Base-by-base conservation (phyloP, 2,797 vertebrate species). In the Propithecus perrieri region DNA sequence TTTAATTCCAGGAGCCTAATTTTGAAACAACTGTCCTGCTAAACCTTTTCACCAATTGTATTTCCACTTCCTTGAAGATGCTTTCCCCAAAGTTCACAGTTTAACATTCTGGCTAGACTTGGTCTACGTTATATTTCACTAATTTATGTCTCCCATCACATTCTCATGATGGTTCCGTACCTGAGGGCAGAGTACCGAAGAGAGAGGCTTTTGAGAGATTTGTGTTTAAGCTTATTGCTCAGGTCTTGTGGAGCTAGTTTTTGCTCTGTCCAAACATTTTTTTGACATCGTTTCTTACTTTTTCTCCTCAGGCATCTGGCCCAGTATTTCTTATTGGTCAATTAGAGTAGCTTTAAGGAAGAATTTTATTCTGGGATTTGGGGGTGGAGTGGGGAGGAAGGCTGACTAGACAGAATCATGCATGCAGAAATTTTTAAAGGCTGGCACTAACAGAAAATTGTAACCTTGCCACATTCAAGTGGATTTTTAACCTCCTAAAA, bases 401-500 rank as follows among this genome's bases (percentile, higher is more conserved):
- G 13, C 35, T 80, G n/a, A 71, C 41, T 65, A 86, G 90, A 88
- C 12, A 85, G 43, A 81, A 89, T 65, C 38, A 41, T 30, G 22
- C 22, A 71, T 57, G 35, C 55, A 59, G 69, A 96, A 76, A 72
- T 10, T 55, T 81, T 69, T 76, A 74, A 89, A 94, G 76, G 17
- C 43, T 89, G 3, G 18, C 13, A 15, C 50, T 88, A 63, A 67
- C 13, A 48, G 30, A 48, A 96, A 91, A 85, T 78, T 87, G 30
- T 92, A 91, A 79, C 55, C 28, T 15, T 48, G 81, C 43, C 83
- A 75, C 38, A 74, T 80, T 35, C 53, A 78, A 93, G 85, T 78
- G n/a, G 43, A 87, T 87, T 95, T 85, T 96, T 95, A 93, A 94
- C 83, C 84, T 94, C 20, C 35, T 90, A 89, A 95, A 85, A 91